Conservation (phyloP, 2,113 vertebrate species). For the Cyprinodon tularosa region DNA sequence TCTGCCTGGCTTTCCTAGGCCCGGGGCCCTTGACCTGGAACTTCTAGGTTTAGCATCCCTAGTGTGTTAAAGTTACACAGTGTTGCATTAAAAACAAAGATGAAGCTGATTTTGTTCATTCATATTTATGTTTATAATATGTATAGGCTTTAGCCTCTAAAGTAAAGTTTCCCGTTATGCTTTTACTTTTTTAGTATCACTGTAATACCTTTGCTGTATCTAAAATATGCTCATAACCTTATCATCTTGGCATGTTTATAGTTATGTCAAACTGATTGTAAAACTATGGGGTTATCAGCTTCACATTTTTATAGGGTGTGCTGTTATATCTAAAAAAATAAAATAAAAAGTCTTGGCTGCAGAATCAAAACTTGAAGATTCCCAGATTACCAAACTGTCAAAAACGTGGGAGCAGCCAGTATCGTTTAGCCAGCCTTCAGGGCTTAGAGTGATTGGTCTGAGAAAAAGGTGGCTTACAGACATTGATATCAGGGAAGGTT, state of each 20-base stretch:
- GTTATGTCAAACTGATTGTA: background rate
- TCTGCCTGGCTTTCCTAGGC: too few species aligned
- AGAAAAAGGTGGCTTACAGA: conserved; percentile 16
- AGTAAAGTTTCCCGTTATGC: background rate
- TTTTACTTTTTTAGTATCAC: background rate
- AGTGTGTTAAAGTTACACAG: too few species aligned
- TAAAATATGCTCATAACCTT: background rate
- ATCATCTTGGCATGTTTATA: background rate
- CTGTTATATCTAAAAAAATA: conserved; percentile 4
- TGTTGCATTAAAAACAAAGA: background rate
- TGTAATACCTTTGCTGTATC: background rate
- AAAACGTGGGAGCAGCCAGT: background rate
- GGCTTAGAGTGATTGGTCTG: conserved; percentile 4
- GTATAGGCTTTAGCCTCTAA: background rate
- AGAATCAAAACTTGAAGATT: conserved; percentile 3
- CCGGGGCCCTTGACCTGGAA: too few species aligned
- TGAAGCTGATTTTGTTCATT: background rate
- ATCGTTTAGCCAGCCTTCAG: conserved; percentile 6
- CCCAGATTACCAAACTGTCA: background rate
- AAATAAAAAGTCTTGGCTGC: conserved; percentile 8
- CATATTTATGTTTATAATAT: background rate
- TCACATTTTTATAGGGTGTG: conserved; percentile 1
- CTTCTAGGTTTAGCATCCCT: too few species aligned
- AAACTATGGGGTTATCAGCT: conserved; percentile 1
- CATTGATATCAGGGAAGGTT: conserved; percentile 2